phyloP scores from a whole-genome alignment of 1,140 invertebrate species.

The Penaeus vannamei region DNA sequence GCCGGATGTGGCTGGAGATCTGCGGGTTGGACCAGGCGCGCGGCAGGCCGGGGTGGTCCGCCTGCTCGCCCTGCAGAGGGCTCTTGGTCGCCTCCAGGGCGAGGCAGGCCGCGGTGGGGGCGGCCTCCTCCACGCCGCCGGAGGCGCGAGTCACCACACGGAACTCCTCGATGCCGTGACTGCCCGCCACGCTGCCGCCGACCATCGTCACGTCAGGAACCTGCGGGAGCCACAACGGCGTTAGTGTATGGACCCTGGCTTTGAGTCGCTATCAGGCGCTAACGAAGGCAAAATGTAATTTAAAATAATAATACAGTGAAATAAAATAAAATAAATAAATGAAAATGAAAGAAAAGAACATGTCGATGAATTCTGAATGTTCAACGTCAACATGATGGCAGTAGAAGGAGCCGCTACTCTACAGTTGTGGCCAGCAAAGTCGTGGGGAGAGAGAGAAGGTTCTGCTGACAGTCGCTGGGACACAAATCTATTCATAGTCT shows the following conservation, averaged over 20 bases:
- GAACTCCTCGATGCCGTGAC: conserved; percentile 65
- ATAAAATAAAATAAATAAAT: too few relatives aligned
- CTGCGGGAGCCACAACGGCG: conserved; percentile 67
- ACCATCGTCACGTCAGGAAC: conserved; percentile 67
- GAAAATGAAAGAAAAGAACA: too few relatives aligned
- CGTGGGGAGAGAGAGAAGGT: too few relatives aligned
- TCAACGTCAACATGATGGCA: too few relatives aligned
- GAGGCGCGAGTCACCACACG: conserved; percentile 46
- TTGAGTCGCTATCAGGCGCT: too few relatives aligned
- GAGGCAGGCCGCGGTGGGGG: conserved; percentile 40
- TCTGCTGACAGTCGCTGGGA: too few relatives aligned
- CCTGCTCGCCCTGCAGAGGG: conserved; percentile 34
- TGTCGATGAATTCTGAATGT: too few relatives aligned
- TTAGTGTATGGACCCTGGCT: too few relatives aligned
- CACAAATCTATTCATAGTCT: background rate
- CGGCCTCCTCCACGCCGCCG: conserved; percentile 52
- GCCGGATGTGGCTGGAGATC: conserved; percentile 73
- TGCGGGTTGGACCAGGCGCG: conserved; percentile 83
- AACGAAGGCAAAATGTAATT: background rate
- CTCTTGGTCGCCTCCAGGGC: conserved; percentile 38
- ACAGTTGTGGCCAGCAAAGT: too few relatives aligned
- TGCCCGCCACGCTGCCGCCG: conserved; percentile 57
- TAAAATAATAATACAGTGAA: background rate
- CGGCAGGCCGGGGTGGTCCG: conserved; percentile 75
- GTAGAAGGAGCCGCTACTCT: too few relatives aligned